Base-by-base conservation (phyloP, 2,797 vertebrate species). In the Squalus acanthias region DNA sequence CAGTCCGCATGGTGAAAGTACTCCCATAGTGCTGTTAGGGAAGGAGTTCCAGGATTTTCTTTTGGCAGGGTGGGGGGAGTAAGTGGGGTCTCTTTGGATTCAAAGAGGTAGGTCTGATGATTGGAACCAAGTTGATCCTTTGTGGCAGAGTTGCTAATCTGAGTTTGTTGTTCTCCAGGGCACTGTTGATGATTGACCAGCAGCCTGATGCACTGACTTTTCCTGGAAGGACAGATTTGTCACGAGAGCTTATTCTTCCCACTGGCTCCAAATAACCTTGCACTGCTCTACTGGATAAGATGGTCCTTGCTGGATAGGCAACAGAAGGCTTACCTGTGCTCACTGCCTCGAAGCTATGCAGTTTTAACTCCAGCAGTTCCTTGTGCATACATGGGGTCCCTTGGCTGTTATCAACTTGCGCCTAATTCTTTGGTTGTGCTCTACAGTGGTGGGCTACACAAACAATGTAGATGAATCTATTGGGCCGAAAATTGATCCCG, bases 391-490 rank as follows among this genome's bases (percentile, higher is more conserved):
- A 46, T 46, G 79, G 17, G 39, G n/a, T 46, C 39, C 79, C 39
- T 22, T 46, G 39, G 39, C 39, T 85, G 46, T 85, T 20, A 85
- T 22, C 79, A 22, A 46, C 17, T 15, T 85, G 39, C n/a, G 67
- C 9, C n/a, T 67, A 93, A 69, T 93, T 69, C 39, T 69, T 93
- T 93, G 22, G 22, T 67, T 93, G 65, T 46, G 20, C 46, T 39
- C n/a, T 46, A 39, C 17, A 91, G 5, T 82, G 60, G 53, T 57
- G 46, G 79, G 79, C n/a, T 82, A 82, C 39, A 82, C 46, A 82
- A 82, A 82, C 46, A 82, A 82, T 82, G 39, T 82, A n/a, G 46
- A 82, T 82, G 79, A 82, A 82, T 82, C 76, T 79, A 82, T 63
- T 63, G 0, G 2, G 60, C 57, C 39, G 39, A 39, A 39, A 39